These are phyloP conservation scores for Zootoca vivipara DNA, from an alignment of 2,113 vertebrate genomes.

Conservation along the genomic window DNA sequence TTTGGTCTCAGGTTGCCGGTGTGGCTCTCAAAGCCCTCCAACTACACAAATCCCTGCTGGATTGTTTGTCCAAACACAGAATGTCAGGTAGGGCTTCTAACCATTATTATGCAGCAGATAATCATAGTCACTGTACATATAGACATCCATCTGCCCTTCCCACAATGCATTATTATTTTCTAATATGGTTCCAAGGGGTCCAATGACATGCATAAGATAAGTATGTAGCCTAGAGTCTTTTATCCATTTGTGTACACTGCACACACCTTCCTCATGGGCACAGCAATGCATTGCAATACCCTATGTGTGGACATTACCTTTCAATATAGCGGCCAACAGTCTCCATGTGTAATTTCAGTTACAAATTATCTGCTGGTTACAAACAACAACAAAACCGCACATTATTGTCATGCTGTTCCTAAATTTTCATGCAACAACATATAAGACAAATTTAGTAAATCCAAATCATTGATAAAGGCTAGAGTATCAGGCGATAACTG, in stretches of 20 bases:
- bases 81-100: not conserved
- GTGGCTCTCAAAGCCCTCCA: not conserved
- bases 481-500: not conserved
- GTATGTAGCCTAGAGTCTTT: constrained; percentile 48
- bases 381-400: constrained; percentile 22
- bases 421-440: not conserved
- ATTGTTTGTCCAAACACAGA: not conserved
- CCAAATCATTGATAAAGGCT: not conserved
- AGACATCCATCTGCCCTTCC: not conserved
- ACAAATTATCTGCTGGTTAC: constrained; percentile 33
- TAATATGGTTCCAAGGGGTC: not conserved
- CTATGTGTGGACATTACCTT: constrained; percentile 53
- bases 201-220: constrained; percentile 37
- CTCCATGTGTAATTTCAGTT: constrained; percentile 45
- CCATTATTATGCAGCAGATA: not conserved
- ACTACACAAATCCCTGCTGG: not conserved
- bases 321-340: constrained; percentile 58
- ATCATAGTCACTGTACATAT: not conserved
- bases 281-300: constrained; percentile 49
- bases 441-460: not conserved
- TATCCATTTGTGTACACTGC: constrained; percentile 58
- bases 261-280: not conserved
- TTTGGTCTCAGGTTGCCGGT: not conserved
- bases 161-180: not conserved
- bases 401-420: not conserved